Base-by-base conservation (phyloP, 2,797 vertebrate species). In the Chiloscyllium punctatum region DNA sequence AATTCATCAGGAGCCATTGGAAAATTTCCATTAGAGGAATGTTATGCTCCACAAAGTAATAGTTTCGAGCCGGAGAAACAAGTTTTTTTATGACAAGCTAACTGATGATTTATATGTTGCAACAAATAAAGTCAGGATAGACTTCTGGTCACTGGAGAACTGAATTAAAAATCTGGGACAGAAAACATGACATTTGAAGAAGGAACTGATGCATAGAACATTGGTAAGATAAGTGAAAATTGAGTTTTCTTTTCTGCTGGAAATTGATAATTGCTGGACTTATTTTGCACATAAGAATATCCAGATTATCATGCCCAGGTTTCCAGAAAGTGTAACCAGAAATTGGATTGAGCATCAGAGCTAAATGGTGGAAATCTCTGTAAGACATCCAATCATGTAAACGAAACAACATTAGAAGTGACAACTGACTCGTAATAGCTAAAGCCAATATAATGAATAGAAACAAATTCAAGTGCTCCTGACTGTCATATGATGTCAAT, bases 11-110 rank as follows among this genome's bases (percentile, higher is more conserved):
- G 48, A 95, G 48, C 69, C 94, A 74, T 66, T 77, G 69, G 94
- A 77, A 95, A 95, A 95, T 71, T 57, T 95, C 71, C 94, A 95
- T 74, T 95, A 72, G 71, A 48, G 21, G 94, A 95, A 77, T n/a
- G 94, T 95, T 95, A 77, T 95, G 94, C 94, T 95, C 94, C 94
- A 95, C 71, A 25, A 95, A 72, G 13, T 77, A 74, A 77, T n/a
- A 33, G 94, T 51, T 95, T 57, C 77, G 42, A 95, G 69, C 69
- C 33, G 33, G 94, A 77, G 94, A 77, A 95, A 57, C 90, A 95
- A 95, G 5, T 33, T 95, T 95, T 95, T 95, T 33, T 53, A 95
- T 77, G 94, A 95, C 94, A 95, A 33, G 51, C 16, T 95, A 48
- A 33, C 94, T 53, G 48, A 95, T 95, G 42, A 72, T 74, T 95